These are phyloP conservation scores for Malurus alboscapulatus DNA, from an alignment of 2,113 vertebrate species.

Conservation along the genomic window DNA sequence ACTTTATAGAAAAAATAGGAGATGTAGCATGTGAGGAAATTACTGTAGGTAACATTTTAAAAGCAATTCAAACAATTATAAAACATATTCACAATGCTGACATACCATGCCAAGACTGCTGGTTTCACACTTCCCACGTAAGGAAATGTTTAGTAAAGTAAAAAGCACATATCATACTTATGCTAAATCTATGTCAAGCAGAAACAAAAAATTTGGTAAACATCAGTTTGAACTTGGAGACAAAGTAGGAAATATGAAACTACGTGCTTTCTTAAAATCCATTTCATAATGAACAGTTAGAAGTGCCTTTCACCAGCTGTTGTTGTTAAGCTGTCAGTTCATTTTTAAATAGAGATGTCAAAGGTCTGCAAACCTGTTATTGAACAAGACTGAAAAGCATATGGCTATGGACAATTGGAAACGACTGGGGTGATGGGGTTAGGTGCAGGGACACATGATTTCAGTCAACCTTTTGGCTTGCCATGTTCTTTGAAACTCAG, in stretches of 20 bases:
- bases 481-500: constrained; percentile 31
- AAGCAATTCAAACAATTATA: background rate
- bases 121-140: constrained; percentile 27
- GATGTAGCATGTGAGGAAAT: background rate
- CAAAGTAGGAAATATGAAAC: background rate
- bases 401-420: constrained; percentile 33
- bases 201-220: background rate
- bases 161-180: background rate
- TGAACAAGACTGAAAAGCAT: constrained; percentile 35
- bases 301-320: constrained; percentile 28
- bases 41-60: background rate
- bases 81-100: background rate
- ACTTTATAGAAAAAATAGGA: background rate
- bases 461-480: constrained; percentile 51
- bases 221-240: background rate
- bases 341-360: constrained; percentile 45
- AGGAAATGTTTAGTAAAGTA: constrained; percentile 11
- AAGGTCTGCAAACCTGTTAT: constrained; percentile 56
- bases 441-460: constrained; percentile 40
- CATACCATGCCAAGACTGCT: background rate
- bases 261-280: background rate
- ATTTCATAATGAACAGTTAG: constrained; percentile 1
- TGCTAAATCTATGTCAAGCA: constrained; percentile 5
- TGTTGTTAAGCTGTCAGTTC: constrained; percentile 19
- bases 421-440: constrained; percentile 18